Percentiles rank a stretch among this genome's conserved stretches.
phyloP scores from a whole-genome alignment of 2,888 invertebrate species.

The Boloria selene region DNA sequence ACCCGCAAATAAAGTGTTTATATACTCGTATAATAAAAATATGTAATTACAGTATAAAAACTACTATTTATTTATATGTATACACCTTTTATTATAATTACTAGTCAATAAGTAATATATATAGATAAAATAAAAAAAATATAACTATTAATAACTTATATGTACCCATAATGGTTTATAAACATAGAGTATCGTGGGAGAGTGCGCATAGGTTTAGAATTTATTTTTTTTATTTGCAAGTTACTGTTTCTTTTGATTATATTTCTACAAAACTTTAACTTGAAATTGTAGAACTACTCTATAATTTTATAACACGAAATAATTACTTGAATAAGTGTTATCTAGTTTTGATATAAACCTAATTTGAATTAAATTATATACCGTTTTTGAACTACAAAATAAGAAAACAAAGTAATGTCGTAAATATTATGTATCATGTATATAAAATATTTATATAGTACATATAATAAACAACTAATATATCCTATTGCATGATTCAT shows the following conservation, averaged over 20 bases:
- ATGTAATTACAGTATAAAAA: too few relatives aligned
- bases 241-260: conserved; percentile 1
- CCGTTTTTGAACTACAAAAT: too few relatives aligned
- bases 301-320: background rate
- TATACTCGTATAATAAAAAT: too few relatives aligned
- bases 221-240: conserved; percentile 17
- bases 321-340: too few relatives aligned
- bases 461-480: too few relatives aligned
- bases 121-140: background rate
- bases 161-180: conserved; percentile 38
- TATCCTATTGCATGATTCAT: too few relatives aligned
- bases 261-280: background rate
- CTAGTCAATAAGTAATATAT: background rate
- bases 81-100: background rate
- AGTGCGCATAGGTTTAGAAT: conserved; percentile 39
- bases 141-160: background rate
- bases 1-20: too few relatives aligned
- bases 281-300: background rate
- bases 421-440: too few relatives aligned
- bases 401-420: too few relatives aligned
- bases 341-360: too few relatives aligned
- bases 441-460: too few relatives aligned
- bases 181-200: conserved; percentile 46
- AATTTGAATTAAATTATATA: too few relatives aligned
- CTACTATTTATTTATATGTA: background rate